These are phyloP conservation scores for Pollenia angustigena DNA, from an alignment of 2,888 invertebrate genomes.

Conservation along the genomic window DNA sequence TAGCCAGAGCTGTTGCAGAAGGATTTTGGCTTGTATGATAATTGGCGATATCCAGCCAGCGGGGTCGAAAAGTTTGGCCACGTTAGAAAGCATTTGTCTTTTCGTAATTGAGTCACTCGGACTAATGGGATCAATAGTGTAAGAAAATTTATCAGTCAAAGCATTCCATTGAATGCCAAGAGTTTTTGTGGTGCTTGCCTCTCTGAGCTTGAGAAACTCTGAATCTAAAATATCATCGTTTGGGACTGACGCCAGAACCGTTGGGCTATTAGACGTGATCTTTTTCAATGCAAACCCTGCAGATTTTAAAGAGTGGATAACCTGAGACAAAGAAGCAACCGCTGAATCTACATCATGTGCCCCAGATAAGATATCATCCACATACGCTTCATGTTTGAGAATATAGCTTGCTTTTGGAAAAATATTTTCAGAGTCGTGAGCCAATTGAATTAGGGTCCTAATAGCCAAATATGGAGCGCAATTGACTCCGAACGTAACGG, in stretches of 20 bases:
- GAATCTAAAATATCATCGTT: slow-evolving; percentile 22
- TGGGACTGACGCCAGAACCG: background rate
- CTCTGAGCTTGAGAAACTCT: slow-evolving; percentile 31
- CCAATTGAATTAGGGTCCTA: slow-evolving; percentile 58
- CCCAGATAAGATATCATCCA: no score
- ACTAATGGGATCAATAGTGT: background rate
- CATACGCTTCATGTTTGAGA: no score
- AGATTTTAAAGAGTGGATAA: no score
- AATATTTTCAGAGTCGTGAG: no score
- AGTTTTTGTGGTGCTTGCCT: slow-evolving; percentile 45
- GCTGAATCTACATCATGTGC: no score
- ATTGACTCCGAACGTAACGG: slow-evolving; percentile 63
- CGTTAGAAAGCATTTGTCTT: background rate
- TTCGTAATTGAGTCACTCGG: background rate
- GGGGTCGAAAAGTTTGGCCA: slow-evolving; percentile 24
- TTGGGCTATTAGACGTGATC: slow-evolving; percentile 18
- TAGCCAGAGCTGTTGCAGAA: slow-evolving; percentile 51
- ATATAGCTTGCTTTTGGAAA: no score
- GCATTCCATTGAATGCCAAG: slow-evolving; percentile 55
- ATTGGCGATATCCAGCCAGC: slow-evolving; percentile 55
- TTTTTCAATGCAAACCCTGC: slow-evolving; percentile 61
- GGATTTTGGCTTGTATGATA: slow-evolving; percentile 36
- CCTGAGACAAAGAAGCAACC: no score
- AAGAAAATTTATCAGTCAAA: slow-evolving; percentile 26
- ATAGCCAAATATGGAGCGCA: slow-evolving; percentile 39